Evolutionary conservation across 2,797 vertebrate species (phyloP).

Genomic region (Pogonophryne albipinna): DNA sequence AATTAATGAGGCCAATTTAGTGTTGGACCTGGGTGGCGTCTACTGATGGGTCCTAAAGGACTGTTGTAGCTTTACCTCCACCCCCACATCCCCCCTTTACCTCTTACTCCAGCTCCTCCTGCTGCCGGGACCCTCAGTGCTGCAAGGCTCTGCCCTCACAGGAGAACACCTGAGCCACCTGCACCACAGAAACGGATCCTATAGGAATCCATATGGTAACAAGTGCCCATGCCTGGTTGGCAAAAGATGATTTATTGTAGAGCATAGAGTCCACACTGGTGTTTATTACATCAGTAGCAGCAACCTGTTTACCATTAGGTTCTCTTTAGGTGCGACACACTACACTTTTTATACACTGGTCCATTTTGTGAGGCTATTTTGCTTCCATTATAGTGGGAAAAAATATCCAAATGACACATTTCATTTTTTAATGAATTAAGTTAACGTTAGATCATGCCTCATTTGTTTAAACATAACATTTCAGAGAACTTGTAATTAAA

Average conservation of each 20-base stretch:
- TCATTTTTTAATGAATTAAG: too few relatives aligned
- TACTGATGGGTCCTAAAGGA: constrained; percentile 73
- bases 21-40: constrained; percentile 67
- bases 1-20: constrained; percentile 84
- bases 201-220: constrained; percentile 42
- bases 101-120: constrained; percentile 41
- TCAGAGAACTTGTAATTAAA: too few relatives aligned
- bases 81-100: constrained; percentile 17
- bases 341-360: too few relatives aligned
- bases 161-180: constrained; percentile 44
- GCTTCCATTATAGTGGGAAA: too few relatives aligned
- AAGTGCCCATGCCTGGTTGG: constrained; percentile 27
- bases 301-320: not conserved
- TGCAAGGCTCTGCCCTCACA: constrained; percentile 45
- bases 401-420: too few relatives aligned
- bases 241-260: constrained; percentile 50
- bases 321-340: constrained; percentile 10
- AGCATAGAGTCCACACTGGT: constrained; percentile 21
- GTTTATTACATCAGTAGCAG: constrained; percentile 17
- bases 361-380: too few relatives aligned
- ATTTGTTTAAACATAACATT: too few relatives aligned
- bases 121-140: constrained; percentile 20
- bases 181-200: constrained; percentile 46
- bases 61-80: constrained; percentile 52
- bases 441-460: too few relatives aligned